Percentiles rank a stretch among this genome's conserved stretches.
Conservation (phyloP, 2,888 invertebrate genomes). For the Caenorhabditis sp. region DNA sequence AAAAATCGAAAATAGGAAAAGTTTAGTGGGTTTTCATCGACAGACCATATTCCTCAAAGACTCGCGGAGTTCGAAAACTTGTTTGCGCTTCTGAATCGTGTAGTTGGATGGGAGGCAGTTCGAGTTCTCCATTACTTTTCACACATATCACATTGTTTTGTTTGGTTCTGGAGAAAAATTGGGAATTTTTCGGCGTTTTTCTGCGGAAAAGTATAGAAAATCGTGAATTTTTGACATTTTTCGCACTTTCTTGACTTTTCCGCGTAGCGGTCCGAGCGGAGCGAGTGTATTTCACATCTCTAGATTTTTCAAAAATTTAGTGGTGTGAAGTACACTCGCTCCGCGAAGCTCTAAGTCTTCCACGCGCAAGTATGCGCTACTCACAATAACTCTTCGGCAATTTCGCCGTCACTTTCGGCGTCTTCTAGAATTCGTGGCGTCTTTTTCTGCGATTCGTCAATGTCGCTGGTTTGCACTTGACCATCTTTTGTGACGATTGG, state of each 20-base stretch:
- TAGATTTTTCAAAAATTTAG: too few species aligned
- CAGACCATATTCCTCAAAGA: conserved; percentile 6
- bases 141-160: conserved; percentile 12
- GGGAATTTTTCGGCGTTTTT: too few species aligned
- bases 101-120: not conserved
- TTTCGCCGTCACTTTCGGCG: conserved; percentile 26
- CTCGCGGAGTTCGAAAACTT: conserved; percentile 8
- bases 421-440: not conserved
- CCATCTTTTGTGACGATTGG: conserved; percentile 3
- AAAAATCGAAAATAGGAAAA: not conserved
- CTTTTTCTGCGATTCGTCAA: conserved; percentile 7
- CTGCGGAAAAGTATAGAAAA: too few species aligned
- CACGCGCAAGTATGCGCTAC: too few species aligned
- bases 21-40: not conserved
- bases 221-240: too few species aligned
- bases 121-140: conserved; percentile 19
- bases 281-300: too few species aligned
- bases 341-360: too few species aligned
- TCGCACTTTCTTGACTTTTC: too few species aligned
- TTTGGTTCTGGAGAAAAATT: not conserved
- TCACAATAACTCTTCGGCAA: not conserved
- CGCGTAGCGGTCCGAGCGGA: too few species aligned
- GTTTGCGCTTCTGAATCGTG: not conserved
- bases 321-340: too few species aligned
- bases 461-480: conserved; percentile 14